Conservation (phyloP, 1,140 invertebrate genomes). For the Drosophila pseudoananassae region DNA sequence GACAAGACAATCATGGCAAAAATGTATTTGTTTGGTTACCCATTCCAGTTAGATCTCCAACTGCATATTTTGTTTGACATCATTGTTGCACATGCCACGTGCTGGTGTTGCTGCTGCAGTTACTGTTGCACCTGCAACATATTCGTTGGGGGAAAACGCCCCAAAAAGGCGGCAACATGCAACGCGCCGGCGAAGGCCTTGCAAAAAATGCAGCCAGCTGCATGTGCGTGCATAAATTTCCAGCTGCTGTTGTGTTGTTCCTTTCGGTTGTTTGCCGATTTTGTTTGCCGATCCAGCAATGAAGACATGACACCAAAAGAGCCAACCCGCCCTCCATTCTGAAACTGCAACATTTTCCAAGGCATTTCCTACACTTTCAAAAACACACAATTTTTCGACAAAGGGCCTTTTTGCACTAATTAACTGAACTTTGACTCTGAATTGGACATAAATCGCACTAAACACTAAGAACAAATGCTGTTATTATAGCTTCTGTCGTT, state of each 20-base stretch:
- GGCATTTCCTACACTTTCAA: conserved; percentile 10
- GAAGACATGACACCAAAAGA: conserved; percentile 47
- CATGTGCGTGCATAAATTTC: conserved; percentile 65
- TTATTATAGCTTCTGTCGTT: conserved; percentile 31
- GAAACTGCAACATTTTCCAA: conserved; percentile 27
- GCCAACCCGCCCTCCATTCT: conserved; percentile 16
- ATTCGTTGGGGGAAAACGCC: conserved; percentile 29
- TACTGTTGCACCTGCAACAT: conserved; percentile 43
- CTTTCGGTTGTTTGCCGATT: conserved; percentile 37
- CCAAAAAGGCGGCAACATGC: conserved; percentile 55
- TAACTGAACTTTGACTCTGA: conserved; percentile 9
- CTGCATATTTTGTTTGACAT: conserved; percentile 60
- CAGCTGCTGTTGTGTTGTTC: conserved; percentile 31
- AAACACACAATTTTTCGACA: not conserved
- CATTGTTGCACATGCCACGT: conserved; percentile 55
- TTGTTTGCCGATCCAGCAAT: conserved; percentile 51
- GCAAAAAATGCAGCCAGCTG: conserved; percentile 64
- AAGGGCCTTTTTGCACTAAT: conserved; percentile 2
- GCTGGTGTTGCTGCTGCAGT: conserved; percentile 37
- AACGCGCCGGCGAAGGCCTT: conserved; percentile 28
- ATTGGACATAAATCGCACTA: conserved; percentile 36
- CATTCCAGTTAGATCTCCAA: conserved; percentile 24
- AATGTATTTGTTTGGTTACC: conserved; percentile 29
- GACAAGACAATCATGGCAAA: conserved; percentile 28
- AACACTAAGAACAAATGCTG: conserved; percentile 50